Conservation (phyloP, 2,113 vertebrate species). For the Cyanoderma ruficeps region DNA sequence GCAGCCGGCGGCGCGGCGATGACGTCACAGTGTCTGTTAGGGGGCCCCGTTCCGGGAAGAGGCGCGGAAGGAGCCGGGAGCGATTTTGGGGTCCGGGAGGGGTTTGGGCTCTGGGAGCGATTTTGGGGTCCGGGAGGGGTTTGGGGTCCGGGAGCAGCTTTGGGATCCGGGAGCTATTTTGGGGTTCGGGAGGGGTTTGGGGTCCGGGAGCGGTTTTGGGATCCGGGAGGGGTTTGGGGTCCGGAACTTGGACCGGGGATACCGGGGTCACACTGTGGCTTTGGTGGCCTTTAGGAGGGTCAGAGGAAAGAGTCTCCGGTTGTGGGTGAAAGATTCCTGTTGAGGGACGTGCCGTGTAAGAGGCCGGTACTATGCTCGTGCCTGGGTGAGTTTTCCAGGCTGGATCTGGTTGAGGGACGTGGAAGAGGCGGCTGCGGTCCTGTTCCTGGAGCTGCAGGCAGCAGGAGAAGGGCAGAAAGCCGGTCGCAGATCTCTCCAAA, state of each 20-base stretch:
- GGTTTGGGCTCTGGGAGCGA: not conserved
- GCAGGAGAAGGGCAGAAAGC: not conserved
- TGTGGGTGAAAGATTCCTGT: fast-evolving
- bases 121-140: not conserved
- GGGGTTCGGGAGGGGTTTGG: too few species aligned
- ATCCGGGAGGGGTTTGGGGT: not conserved
- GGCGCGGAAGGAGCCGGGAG: not conserved
- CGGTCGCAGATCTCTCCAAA: not conserved
- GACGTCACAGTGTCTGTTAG: not conserved
- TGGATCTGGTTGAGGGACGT: fast-evolving
- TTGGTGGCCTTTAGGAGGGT: not conserved
- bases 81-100: not conserved
- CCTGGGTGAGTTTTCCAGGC: not conserved
- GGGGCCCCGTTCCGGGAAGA: fast-evolving
- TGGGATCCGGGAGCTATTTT: not conserved
- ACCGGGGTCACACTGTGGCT: fast-evolving
- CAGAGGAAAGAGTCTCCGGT: fast-evolving
- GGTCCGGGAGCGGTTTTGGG: too few species aligned
- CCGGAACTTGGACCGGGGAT: fast-evolving
- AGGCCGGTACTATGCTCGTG: not conserved
- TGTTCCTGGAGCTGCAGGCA: not conserved
- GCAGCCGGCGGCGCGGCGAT: not conserved
- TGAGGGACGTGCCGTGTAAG: not conserved
- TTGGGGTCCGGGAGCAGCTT: not conserved
- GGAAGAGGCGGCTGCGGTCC: not conserved